These are phyloP conservation scores for Aphaenogaster rudis DNA, from an alignment of 1,140 invertebrate species.

Conservation along the genomic window DNA sequence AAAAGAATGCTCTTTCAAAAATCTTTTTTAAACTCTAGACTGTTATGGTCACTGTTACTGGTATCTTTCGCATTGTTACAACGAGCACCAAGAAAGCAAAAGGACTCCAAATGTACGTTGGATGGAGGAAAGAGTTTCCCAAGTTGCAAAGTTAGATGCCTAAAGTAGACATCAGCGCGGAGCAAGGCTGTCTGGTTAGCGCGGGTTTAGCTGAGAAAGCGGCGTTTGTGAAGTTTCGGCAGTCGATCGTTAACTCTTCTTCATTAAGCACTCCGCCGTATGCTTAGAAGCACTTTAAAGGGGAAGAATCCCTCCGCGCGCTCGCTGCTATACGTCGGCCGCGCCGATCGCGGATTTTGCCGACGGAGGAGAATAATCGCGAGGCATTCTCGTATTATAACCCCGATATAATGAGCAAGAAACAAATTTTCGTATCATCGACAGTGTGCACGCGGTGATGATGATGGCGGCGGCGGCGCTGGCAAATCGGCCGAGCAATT, in stretches of 20 bases:
- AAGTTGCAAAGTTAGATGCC: slow-evolving; percentile 28
- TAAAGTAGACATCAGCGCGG: slow-evolving; percentile 46
- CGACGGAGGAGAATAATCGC: neutral
- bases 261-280: slow-evolving; percentile 34
- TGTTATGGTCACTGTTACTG: neutral
- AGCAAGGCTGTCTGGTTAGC: slow-evolving; percentile 40
- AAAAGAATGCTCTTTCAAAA: neutral
- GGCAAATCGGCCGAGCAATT: slow-evolving; percentile 69
- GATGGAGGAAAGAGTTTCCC: slow-evolving; percentile 18
- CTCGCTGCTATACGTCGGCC: neutral
- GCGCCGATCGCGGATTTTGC: slow-evolving; percentile 9
- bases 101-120: neutral
- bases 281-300: slow-evolving; percentile 54
- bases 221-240: slow-evolving; percentile 55
- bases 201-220: slow-evolving; percentile 10
- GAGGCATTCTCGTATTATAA: neutral
- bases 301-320: slow-evolving; percentile 47
- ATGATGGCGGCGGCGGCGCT: neutral
- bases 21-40: slow-evolving; percentile 1
- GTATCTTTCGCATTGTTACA: neutral
- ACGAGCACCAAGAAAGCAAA: neutral
- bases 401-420: slow-evolving; percentile 44
- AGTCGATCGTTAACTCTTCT: slow-evolving; percentile 64
- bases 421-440: slow-evolving; percentile 17
- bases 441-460: neutral